Evolutionary conservation across 2,797 vertebrate species (phyloP).

Genomic region (Hafferia zeledoni): DNA sequence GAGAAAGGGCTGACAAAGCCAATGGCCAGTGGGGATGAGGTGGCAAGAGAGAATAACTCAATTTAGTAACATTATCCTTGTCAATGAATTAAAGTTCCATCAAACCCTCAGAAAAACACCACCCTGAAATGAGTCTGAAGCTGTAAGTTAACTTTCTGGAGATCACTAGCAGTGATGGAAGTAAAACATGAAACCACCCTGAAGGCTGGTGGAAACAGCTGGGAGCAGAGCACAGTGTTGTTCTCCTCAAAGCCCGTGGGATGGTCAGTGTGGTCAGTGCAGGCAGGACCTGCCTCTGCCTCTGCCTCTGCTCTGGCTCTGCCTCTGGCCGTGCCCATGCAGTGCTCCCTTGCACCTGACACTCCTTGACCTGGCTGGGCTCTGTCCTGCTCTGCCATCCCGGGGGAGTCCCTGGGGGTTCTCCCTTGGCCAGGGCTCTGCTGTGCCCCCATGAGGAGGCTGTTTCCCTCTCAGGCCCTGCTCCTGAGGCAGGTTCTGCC

Average conservation of each 20-base stretch:
- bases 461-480: neutral
- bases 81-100: neutral
- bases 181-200: neutral
- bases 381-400: rapidly evolving
- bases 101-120: neutral
- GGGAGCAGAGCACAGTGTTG: rapidly evolving
- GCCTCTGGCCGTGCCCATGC: too few relatives aligned
- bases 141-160: neutral
- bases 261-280: neutral
- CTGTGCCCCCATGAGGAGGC: neutral
- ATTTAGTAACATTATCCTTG: neutral
- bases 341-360: too few relatives aligned
- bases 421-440: neutral
- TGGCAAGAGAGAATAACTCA: neutral
- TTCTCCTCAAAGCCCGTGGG: neutral
- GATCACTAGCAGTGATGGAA: neutral
- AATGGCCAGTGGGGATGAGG: rapidly evolving
- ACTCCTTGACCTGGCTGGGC: too few relatives aligned
- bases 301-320: too few relatives aligned
- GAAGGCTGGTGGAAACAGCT: neutral
- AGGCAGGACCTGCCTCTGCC: too few relatives aligned
- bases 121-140: rapidly evolving
- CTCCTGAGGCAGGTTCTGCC: neutral
- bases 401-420: neutral
- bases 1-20: neutral